Evolutionary conservation across 2,888 invertebrate species (phyloP), one percentile per base, ranked within the genome.

Genomic region (Ptycholaimellus sp.): DNA sequence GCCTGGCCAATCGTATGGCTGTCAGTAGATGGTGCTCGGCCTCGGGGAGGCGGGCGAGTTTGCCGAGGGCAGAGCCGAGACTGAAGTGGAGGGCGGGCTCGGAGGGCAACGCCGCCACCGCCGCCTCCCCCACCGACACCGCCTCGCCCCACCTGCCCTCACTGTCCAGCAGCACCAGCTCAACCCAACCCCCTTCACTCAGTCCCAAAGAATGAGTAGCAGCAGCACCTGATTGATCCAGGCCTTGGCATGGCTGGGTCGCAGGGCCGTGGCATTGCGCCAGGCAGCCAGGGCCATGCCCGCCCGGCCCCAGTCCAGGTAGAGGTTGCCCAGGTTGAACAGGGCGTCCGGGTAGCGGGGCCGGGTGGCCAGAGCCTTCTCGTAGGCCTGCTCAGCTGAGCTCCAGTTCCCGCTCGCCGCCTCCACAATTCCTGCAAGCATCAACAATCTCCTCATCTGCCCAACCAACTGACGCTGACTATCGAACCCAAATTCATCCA

Each of bases 271-370:
- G 1, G 87, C 78, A 56, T 73, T 72, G 48, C 70, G 68, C 83
- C 83, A 93, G 35, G 74, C 71, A 37, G 68, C 66, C 46, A 78
- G 61, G 1, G 93, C 90, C 41, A 73, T 69, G 2, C 71, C 64
- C 44, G 73, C 71, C 42, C 70, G 63, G 45, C 75, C 72, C 53
- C 71, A 66, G 49, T 80, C 79, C 44, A 87, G 64, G 61, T 76
- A 83, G 73, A 90, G 65, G 62, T 87, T 83, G 30, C 90, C 90
- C 48, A 93, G 68, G 62, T 93, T 93, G 56, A 83, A 93, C 52
- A 73, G 74, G 55, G 85, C 85, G 57, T 87, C 82, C 0, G 87
- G 76, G 62, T 87, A 90, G 42, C 72, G 71, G 35, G 67, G 69
- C 29, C 83, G 68, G 56, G 75, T 70, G 23, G 62, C 65, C 3